These are phyloP conservation scores for Drosophila antonietae DNA, from an alignment of 2,888 invertebrate genomes.

Conservation along the genomic window DNA sequence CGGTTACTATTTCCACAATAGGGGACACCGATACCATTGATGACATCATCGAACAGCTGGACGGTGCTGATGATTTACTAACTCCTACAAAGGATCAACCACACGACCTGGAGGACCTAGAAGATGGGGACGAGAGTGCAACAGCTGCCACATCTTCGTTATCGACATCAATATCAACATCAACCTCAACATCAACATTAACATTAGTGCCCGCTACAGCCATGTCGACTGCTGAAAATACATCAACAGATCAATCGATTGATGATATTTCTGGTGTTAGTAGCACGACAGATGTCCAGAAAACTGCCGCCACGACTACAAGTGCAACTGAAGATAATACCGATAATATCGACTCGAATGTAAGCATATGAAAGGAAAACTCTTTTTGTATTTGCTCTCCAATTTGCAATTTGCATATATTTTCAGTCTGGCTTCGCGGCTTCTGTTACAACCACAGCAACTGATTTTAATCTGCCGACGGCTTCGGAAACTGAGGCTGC, in stretches of 20 bases:
- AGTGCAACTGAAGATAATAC: neutral
- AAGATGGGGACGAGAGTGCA: conserved; percentile 29
- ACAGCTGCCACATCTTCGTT: conserved; percentile 25
- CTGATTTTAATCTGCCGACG: conserved; percentile 56
- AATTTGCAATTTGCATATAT: neutral
- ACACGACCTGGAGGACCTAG: conserved; percentile 40
- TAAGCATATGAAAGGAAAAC: conserved; percentile 13
- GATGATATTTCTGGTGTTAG: conserved; percentile 67
- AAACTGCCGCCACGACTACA: neutral
- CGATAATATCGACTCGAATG: conserved; percentile 33
- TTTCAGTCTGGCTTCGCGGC: conserved; percentile 17
- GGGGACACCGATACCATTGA: conserved; percentile 79
- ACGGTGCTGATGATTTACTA: conserved; percentile 76
- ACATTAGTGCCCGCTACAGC: conserved; percentile 7
- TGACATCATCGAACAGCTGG: conserved; percentile 83
- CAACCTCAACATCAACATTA: conserved; percentile 26
- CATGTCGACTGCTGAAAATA: neutral
- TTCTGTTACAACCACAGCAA: conserved; percentile 23
- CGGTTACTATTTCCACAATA: conserved; percentile 58
- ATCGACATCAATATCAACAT: conserved; percentile 11
- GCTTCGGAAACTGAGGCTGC: conserved; percentile 83
- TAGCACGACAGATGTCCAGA: conserved; percentile 56
- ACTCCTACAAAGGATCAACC: conserved; percentile 18
- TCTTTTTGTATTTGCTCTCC: neutral
- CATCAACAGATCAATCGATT: conserved; percentile 9